These are phyloP conservation scores for Cossypha caffra DNA, from an alignment of 2,797 vertebrate species.

Conservation along the genomic window DNA sequence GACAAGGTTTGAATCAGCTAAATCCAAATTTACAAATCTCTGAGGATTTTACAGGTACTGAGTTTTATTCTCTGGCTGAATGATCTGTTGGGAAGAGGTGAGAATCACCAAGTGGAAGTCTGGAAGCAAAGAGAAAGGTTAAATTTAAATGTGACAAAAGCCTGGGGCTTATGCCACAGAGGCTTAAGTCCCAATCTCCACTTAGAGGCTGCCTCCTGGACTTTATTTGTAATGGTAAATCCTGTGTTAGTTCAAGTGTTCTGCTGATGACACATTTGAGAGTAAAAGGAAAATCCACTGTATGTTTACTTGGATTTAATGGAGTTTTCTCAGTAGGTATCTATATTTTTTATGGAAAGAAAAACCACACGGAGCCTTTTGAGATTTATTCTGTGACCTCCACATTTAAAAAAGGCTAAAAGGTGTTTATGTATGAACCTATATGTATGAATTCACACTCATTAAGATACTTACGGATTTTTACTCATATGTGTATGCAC, in stretches of 20 bases:
- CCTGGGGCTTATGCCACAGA: not conserved
- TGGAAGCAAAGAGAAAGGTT: not conserved
- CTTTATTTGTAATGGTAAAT: not conserved
- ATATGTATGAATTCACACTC: not conserved
- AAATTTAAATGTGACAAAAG: not conserved
- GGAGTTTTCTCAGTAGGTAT: not conserved
- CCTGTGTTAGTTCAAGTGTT: not conserved
- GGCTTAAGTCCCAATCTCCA: not conserved
- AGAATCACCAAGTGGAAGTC: not conserved
- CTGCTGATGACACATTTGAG: not conserved
- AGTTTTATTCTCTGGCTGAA: not conserved
- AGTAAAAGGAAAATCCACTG: not conserved
- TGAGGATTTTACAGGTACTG: not conserved
- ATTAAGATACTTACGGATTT: not conserved
- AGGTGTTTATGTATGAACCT: fast-evolving
- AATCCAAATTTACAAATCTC: not conserved
- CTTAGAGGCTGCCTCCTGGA: not conserved
- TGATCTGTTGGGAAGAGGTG: not conserved
- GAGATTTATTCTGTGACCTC: not conserved
- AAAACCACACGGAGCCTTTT: not conserved
- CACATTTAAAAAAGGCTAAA: not conserved
- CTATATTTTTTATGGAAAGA: not conserved
- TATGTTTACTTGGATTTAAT: not conserved
- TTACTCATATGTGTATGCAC: not conserved
- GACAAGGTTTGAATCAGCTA: not conserved